phyloP scores from a whole-genome alignment of 2,888 invertebrate species.

The Amorpha juglandis region DNA sequence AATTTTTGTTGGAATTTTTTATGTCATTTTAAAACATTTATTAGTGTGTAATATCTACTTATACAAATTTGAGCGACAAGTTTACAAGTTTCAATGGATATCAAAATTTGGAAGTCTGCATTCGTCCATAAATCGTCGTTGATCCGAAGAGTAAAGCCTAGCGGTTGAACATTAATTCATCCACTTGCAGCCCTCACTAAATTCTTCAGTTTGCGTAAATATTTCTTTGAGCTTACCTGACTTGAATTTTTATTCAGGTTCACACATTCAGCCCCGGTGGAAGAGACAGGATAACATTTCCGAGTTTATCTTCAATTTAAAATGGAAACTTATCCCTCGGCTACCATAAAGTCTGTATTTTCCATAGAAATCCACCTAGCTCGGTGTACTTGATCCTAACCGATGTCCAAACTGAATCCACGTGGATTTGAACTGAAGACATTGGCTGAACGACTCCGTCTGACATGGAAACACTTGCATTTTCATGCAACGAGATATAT shows the following conservation, averaged over 20 bases:
- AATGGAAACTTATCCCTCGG: constrained; percentile 83
- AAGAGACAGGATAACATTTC: constrained; percentile 79
- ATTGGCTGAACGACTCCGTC: constrained; percentile 60
- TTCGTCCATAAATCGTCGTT: constrained; percentile 37
- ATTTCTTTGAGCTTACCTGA: constrained; percentile 73
- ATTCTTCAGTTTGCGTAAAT: constrained; percentile 73
- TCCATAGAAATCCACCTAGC: constrained; percentile 80
- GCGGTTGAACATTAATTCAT: constrained; percentile 56
- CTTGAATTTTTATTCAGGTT: constrained; percentile 78
- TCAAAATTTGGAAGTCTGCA: constrained; percentile 30
- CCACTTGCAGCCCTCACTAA: constrained; percentile 55
- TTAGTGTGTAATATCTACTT: background rate
- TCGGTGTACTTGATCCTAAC: constrained; percentile 73
- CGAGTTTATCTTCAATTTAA: constrained; percentile 82
- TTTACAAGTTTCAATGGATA: constrained; percentile 26
- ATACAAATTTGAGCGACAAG: background rate
- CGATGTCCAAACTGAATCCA: constrained; percentile 79
- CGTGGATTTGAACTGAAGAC: constrained; percentile 71
- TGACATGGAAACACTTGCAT: constrained; percentile 62
- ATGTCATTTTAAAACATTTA: constrained; percentile 42
- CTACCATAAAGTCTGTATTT: constrained; percentile 83
- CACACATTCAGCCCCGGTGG: constrained; percentile 64
- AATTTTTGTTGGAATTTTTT: constrained; percentile 55
- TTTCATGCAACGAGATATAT: constrained; percentile 66
- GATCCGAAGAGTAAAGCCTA: constrained; percentile 37